Evolutionary conservation across 1,140 invertebrate genomes (phyloP), one percentile per base, ranked within the genome.

Genomic region (Notospermus geniculatus): DNA sequence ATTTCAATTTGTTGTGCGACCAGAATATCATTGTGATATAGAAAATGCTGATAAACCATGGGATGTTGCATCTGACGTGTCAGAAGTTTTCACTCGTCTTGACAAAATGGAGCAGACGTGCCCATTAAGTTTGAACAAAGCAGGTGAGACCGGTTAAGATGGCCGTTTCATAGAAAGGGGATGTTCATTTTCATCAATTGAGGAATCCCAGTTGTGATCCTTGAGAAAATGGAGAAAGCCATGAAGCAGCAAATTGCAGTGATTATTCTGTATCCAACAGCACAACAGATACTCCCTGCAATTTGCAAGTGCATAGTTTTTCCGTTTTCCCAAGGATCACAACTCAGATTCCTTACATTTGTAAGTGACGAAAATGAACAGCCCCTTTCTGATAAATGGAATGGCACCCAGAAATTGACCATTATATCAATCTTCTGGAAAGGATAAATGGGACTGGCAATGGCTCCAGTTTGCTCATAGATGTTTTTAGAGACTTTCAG

Each of bases 31-130:
- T 15, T 75, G 68, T 63, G 59, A 64, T 27, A 58, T 59, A 13
- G 70, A 66, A 46, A 64, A 55, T 54, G 43, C 64, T 29, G 54
- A 59, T 1, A 64, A 66, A 54, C 17, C 57, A 2, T 77, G 74
- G 71, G 70, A 78, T 54, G 70, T 65, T 64, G 64, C 60, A 19
- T 41, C 71, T 17, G 72, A 73, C 68, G 63, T 78, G 1, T 70
- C 64, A 46, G 69, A 61, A 61, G 71, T 74, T 11, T 57, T 78
- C 22, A 70, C 73, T 52, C 70, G 71, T 55, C 66, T 60, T 54
- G 62, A 61, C 4, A 68, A 66, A 30, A 68, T 79, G 1, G 60
- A 71, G 36, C 67, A 65, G 39, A 76, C 73, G 2, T 75, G 72
- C 67, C 77, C 77, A 19, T 53, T 77, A 23, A 62, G 64, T 62